These are phyloP conservation scores for Anser brachyrhynchus DNA, from an alignment of 2,113 vertebrate species.

Conservation along the genomic window DNA sequence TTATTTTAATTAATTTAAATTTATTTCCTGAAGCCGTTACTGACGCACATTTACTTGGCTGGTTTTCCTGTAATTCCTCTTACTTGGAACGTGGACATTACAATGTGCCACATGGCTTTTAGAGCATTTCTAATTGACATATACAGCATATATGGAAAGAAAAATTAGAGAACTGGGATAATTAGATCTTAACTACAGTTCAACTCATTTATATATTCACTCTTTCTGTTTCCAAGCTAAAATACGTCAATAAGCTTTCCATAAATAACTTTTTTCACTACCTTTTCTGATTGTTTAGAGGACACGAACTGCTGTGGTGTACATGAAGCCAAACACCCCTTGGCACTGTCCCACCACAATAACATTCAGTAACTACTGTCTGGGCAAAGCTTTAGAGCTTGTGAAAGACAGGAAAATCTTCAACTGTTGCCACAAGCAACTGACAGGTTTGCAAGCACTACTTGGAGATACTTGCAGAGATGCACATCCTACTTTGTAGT, in stretches of 20 bases:
- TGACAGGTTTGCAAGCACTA: background rate
- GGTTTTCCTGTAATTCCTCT: background rate
- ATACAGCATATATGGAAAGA: background rate
- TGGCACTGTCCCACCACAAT: too few relatives aligned
- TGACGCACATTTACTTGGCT: background rate
- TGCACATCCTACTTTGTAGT: background rate
- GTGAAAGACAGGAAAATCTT: background rate
- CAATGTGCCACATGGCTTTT: background rate
- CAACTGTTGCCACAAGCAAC: background rate
- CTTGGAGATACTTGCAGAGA: too few relatives aligned
- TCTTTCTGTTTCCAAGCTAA: background rate
- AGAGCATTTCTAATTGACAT: background rate
- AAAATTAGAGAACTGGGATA: background rate
- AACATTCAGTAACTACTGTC: background rate
- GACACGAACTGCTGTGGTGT: background rate
- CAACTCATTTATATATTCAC: background rate
- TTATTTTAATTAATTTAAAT: too few relatives aligned
- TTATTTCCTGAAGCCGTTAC: background rate
- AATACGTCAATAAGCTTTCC: background rate
- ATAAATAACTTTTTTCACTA: background rate
- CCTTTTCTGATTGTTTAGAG: background rate
- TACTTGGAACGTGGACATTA: background rate
- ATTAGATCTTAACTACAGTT: background rate
- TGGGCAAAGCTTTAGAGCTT: background rate
- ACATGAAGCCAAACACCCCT: background rate